phyloP scores from a whole-genome alignment of 2,888 invertebrate genomes.

The Diarsia mendica region DNA sequence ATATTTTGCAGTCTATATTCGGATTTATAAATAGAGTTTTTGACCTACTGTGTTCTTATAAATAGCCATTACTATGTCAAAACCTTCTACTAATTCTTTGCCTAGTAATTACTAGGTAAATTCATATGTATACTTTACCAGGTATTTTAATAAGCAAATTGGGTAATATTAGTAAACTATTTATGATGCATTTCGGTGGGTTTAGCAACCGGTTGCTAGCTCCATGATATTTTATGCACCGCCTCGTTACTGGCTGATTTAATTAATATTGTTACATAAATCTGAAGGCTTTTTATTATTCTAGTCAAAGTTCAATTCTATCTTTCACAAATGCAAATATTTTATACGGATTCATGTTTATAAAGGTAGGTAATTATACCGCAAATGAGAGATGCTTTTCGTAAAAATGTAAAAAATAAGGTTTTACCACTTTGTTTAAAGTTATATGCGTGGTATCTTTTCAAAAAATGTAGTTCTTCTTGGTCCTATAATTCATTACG shows the following conservation, averaged over 20 bases:
- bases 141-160: conserved; percentile 47
- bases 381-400: background rate
- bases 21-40: background rate
- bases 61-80: background rate
- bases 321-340: background rate
- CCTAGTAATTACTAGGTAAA: background rate
- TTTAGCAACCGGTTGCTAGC: conserved; percentile 16
- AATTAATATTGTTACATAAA: conserved; percentile 6
- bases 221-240: conserved; percentile 9
- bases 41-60: background rate
- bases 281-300: background rate
- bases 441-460: too few relatives aligned
- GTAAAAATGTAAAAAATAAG: background rate
- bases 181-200: conserved; percentile 7
- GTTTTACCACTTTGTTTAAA: background rate
- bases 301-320: background rate
- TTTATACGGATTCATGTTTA: background rate
- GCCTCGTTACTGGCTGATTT: background rate
- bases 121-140: conserved; percentile 15
- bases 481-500: background rate
- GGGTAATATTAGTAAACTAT: background rate
- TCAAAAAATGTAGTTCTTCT: background rate
- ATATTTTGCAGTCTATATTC: background rate
- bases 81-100: conserved; percentile 11
- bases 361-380: background rate